phyloP scores from a whole-genome alignment of 2,113 vertebrate species.

The Psittacara wagleri region DNA sequence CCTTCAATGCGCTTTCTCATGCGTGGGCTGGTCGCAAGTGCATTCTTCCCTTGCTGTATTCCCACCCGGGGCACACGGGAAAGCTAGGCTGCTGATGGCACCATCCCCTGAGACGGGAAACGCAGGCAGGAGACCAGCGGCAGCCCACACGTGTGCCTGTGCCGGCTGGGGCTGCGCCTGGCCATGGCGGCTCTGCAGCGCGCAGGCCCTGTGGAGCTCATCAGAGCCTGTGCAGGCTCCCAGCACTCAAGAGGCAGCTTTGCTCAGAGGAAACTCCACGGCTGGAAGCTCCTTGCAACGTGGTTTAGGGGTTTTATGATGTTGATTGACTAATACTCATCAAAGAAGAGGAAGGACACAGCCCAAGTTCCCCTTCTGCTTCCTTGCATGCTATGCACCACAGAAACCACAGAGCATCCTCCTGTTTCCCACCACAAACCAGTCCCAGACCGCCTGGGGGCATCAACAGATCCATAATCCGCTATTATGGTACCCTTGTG shows the following conservation, averaged over 20 bases:
- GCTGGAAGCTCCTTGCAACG: background rate
- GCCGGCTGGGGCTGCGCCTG: background rate
- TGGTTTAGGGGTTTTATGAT: background rate
- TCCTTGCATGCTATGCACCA: rapidly evolving
- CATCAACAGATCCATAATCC: background rate
- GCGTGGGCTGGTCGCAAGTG: background rate
- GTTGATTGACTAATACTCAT: background rate
- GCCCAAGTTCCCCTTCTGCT: background rate
- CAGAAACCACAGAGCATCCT: background rate
- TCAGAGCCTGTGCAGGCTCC: background rate
- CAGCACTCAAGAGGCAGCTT: background rate
- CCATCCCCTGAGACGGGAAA: background rate
- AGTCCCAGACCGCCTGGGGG: rapidly evolving
- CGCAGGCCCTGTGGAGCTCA: rapidly evolving
- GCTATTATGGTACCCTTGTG: rapidly evolving
- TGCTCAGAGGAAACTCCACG: background rate
- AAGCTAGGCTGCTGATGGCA: background rate
- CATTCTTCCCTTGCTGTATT: background rate
- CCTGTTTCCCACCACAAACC: background rate
- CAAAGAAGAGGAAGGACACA: background rate
- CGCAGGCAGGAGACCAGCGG: rapidly evolving
- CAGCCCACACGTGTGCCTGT: background rate
- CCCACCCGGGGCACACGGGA: background rate
- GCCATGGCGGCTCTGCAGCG: rapidly evolving
- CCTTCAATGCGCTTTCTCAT: background rate